Evolutionary conservation across 1,140 invertebrate species (phyloP), one percentile per base, ranked within the genome.

Genomic region (Ctenoplectra terminalis): DNA sequence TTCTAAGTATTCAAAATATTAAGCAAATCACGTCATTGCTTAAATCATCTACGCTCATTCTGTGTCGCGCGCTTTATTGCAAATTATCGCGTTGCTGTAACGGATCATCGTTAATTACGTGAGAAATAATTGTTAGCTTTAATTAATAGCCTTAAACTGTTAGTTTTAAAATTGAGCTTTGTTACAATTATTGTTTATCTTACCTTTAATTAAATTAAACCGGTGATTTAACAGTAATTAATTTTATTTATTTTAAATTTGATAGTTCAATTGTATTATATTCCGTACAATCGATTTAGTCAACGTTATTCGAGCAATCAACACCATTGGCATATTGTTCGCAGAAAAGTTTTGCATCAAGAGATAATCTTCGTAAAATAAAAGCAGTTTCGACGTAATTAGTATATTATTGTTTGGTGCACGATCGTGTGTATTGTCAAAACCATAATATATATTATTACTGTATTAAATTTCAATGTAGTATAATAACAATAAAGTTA

Each of bases 1-100:
- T 70, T 70, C 46, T 20, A 20, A 43, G 6, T 43, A 77, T 34
- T 34, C 26, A 23, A 34, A 34, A 56, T 6, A 48, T 34, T 15
- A 20, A 64, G 11, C n/a, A 29, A 60, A 67, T 13, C 61, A 54
- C 60, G 43, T 50, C 66, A 54, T 72, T 79, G 58, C 34, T 63
- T 54, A 20, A 46, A 26, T 29, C 52, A 40, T 78, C 52, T 37
- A 29, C 26, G 48, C 50, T 67, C 13, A 43, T 76, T 23, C 17
- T 26, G 9, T 52, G 8, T 52, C 7, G 13, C n/a, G 29, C 8
- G 52, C n/a, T 60, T 48, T 17, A 58, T 61, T 40, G 29, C 23
- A 13, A 78, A 48, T 37, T 48, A 60, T 43, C 9, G 6, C 29
- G 67, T 34, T 34, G 4, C 20, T n/a, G 63, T 56, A 26, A n/a